These are phyloP conservation scores for Trachelus tabidus DNA, from an alignment of 2,888 invertebrate genomes.

Conservation along the genomic window DNA sequence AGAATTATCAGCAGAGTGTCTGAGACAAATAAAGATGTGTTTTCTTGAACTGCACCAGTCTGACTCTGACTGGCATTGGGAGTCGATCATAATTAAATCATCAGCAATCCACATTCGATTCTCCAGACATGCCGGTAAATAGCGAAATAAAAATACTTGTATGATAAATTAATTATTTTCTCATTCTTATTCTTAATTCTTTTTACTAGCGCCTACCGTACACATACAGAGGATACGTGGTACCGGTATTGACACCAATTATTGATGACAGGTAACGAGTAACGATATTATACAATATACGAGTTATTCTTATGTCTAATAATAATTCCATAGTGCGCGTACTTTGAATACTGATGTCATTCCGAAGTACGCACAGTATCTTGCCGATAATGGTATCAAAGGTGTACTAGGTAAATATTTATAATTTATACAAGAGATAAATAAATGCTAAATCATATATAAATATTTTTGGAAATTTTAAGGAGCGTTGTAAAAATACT, in stretches of 20 bases:
- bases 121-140: not conserved
- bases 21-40: not conserved
- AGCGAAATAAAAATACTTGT: not conserved
- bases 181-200: not conserved
- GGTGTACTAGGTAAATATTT: conserved; percentile 74
- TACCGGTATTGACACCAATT: not conserved
- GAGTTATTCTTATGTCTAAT: not conserved
- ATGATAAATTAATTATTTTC: not conserved
- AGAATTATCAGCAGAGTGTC: not conserved
- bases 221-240: not conserved
- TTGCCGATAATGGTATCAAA: conserved; percentile 72
- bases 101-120: not conserved
- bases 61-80: not conserved
- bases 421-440: too few species aligned
- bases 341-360: conserved; percentile 65
- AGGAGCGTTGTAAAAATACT: not conserved
- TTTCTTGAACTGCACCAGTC: not conserved
- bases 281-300: not conserved
- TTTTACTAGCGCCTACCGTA: not conserved
- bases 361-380: conserved; percentile 74
- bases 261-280: not conserved
- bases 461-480: not conserved
- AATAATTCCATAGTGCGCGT: conserved; percentile 16
- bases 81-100: not conserved
- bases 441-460: too few species aligned